Evolutionary conservation across 2,888 invertebrate genomes (phyloP).

Genomic region (Syrista parreyssii): DNA sequence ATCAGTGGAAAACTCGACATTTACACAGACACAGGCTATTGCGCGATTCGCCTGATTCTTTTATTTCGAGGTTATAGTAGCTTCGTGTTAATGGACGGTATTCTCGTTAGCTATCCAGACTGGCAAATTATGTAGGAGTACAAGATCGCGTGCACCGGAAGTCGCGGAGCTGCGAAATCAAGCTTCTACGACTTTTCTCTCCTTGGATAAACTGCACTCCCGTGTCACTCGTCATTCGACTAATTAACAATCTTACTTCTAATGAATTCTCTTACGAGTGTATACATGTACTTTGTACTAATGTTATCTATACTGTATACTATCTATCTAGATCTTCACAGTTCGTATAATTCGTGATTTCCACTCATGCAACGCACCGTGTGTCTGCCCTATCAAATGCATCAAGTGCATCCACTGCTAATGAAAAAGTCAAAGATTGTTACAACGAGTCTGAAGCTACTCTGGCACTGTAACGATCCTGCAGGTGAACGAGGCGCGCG

Average conservation of each 20-base stretch:
- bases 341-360: constrained; percentile 5
- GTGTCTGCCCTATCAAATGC: background rate
- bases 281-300: background rate
- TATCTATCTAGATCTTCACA: constrained; percentile 51
- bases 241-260: constrained; percentile 54
- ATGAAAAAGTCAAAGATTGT: no score
- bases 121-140: constrained; percentile 30
- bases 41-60: background rate
- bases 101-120: background rate
- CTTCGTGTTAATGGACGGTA: background rate
- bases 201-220: constrained; percentile 13
- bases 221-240: constrained; percentile 47
- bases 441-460: no score
- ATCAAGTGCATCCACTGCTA: background rate
- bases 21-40: background rate
- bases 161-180: constrained; percentile 58
- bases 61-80: background rate
- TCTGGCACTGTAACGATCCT: no score
- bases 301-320: background rate
- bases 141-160: constrained; percentile 54
- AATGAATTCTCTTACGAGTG: constrained; percentile 42
- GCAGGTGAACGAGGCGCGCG: no score
- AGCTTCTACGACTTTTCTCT: background rate
- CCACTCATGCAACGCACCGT: background rate
- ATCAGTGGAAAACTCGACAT: background rate